These are phyloP conservation scores for Halocynthia roretzi DNA, from an alignment of 23 tunicate species.

Conservation along the genomic window DNA sequence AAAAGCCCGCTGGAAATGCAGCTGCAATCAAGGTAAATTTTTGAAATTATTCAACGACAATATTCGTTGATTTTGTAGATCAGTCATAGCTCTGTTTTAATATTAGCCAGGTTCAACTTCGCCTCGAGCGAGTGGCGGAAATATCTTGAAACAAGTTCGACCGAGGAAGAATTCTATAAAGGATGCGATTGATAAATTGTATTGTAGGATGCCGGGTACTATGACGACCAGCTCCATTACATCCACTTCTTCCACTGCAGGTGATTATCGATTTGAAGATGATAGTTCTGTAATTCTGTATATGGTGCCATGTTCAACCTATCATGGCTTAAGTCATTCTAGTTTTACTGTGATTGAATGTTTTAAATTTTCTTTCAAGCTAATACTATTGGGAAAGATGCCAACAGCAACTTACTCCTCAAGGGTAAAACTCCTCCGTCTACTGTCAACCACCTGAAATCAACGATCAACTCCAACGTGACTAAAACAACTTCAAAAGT, in stretches of 20 bases:
- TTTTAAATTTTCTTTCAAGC: too few species aligned
- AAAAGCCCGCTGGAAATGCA: too few species aligned
- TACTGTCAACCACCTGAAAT: background rate
- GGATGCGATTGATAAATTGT: slow-evolving; percentile 33
- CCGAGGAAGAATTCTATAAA: slow-evolving; percentile 26
- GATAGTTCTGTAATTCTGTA: too few species aligned
- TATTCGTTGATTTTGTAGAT: background rate
- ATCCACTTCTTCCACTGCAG: background rate
- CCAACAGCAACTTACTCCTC: background rate
- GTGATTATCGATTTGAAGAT: background rate
- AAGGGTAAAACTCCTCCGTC: slow-evolving; percentile 1
- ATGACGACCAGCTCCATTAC: background rate
- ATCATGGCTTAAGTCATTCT: too few species aligned
- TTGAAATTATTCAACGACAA: too few species aligned
- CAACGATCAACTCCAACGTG: background rate
- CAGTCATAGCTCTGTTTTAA: background rate
- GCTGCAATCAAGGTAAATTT: too few species aligned
- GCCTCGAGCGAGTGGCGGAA: slow-evolving; percentile 6
- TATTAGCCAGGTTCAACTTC: slow-evolving; percentile 1
- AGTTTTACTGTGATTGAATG: too few species aligned
- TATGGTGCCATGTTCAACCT: too few species aligned
- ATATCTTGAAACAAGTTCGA: background rate
- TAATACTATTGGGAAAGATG: slow-evolving; percentile 1
- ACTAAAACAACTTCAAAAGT: background rate
- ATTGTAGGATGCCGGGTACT: slow-evolving; percentile 7